Conservation (phyloP, 2,797 vertebrate genomes). For the Hydrophis major region DNA sequence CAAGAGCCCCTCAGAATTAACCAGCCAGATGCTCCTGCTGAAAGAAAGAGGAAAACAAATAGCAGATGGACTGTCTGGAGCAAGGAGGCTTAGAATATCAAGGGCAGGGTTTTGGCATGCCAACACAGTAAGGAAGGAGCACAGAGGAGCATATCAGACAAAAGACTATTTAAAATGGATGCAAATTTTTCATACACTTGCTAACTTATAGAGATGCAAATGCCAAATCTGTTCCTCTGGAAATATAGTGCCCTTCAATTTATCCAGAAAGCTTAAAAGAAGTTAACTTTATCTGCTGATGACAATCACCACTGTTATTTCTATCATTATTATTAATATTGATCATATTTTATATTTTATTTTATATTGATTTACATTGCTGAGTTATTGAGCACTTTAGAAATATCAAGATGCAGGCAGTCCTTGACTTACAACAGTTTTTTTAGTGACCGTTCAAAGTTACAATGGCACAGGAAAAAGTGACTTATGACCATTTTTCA, state of each 20-base stretch:
- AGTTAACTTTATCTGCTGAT: neutral
- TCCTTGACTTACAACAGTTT: neutral
- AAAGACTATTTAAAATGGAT: no score
- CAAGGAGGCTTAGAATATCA: constrained; percentile 11
- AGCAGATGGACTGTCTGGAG: constrained; percentile 34
- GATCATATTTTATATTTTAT: neutral
- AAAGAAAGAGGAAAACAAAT: neutral
- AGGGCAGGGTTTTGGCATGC: constrained; percentile 50
- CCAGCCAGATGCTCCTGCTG: constrained; percentile 34
- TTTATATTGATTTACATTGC: neutral
- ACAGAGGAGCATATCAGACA: neutral
- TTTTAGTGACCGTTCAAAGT: neutral
- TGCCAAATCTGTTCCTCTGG: neutral
- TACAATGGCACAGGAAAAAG: neutral
- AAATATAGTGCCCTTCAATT: neutral
- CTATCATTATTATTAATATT: neutral
- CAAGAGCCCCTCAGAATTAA: fast-evolving
- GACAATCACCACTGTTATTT: neutral
- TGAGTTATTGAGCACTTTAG: neutral
- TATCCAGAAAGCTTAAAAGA: neutral
- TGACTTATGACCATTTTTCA: neutral
- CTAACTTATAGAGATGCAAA: neutral
- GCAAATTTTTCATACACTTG: neutral
- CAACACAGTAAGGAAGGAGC: neutral
- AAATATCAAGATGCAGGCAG: neutral